These are phyloP conservation scores for Oxystoma pomonae DNA, from an alignment of 2,888 invertebrate species.

Conservation along the genomic window DNA sequence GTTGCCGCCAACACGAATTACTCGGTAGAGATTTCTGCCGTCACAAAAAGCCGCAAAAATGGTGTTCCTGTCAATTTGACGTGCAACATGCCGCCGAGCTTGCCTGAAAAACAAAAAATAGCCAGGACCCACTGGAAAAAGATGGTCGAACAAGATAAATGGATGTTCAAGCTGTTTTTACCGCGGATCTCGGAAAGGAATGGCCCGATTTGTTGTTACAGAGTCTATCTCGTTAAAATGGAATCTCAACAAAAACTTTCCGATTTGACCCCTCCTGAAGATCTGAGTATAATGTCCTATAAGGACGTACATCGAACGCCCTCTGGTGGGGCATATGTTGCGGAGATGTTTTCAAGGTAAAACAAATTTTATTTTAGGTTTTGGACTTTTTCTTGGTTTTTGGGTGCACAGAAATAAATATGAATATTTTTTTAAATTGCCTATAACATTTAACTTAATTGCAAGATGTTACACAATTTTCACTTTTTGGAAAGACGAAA, in stretches of 20 bases:
- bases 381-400: too few species aligned
- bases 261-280: conserved; percentile 64
- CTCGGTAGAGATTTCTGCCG: conserved; percentile 71
- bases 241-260: conserved; percentile 58
- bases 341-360: conserved; percentile 77
- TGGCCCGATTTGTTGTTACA: conserved; percentile 84
- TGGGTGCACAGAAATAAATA: too few species aligned
- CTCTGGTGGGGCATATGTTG: conserved; percentile 76
- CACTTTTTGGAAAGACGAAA: too few species aligned
- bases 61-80: conserved; percentile 61
- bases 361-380: background rate
- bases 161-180: conserved; percentile 70
- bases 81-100: conserved; percentile 68
- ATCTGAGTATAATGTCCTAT: conserved; percentile 68
- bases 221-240: conserved; percentile 74
- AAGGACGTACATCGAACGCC: conserved; percentile 65
- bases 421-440: too few species aligned
- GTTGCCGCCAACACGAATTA: conserved; percentile 82
- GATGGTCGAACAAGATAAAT: conserved; percentile 60
- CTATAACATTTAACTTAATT: too few species aligned
- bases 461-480: too few species aligned
- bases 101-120: conserved; percentile 63
- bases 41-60: conserved; percentile 69
- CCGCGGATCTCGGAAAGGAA: conserved; percentile 79
- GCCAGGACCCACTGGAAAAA: conserved; percentile 60